Evolutionary conservation across 2,797 vertebrate genomes (phyloP).

Genomic region (Setipinna tenuifilis): DNA sequence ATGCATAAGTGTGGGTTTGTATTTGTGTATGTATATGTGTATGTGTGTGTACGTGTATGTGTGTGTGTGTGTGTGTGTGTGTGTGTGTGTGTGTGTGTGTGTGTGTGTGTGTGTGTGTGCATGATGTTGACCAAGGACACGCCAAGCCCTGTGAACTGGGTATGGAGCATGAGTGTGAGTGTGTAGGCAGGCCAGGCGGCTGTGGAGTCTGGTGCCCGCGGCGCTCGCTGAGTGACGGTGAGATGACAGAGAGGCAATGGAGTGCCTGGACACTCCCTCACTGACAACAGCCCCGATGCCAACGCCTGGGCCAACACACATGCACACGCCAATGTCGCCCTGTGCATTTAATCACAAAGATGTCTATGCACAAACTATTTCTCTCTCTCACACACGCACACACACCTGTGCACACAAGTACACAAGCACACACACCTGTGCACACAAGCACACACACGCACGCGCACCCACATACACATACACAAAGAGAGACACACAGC

Average conservation of each 20-base stretch:
- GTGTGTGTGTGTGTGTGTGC: neutral
- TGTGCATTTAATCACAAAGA: neutral
- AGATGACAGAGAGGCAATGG: neutral
- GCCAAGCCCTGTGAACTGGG: neutral
- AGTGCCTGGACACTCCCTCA: neutral
- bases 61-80: slow-evolving; percentile 5
- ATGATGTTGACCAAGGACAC: neutral
- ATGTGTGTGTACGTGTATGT: neutral
- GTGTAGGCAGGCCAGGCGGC: neutral
- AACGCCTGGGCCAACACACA: neutral
- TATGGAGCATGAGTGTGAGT: neutral
- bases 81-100: neutral
- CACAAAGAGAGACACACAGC: neutral
- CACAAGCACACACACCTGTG: slow-evolving; percentile 22
- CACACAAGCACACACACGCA: slow-evolving; percentile 1
- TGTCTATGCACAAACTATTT: neutral
- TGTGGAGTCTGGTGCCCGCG: neutral
- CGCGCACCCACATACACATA: neutral
- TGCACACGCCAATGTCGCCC: neutral
- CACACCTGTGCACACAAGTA: slow-evolving; percentile 38
- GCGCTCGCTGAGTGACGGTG: neutral
- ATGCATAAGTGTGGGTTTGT: neutral
- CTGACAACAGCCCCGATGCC: neutral
- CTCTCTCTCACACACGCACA: slow-evolving; percentile 30
- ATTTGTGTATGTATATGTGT: neutral